A percentile compares a stretch with the other conserved stretches of the same genome.
phyloP scores from a whole-genome alignment of 2,113 vertebrate species.

The Daboia siamensis region DNA sequence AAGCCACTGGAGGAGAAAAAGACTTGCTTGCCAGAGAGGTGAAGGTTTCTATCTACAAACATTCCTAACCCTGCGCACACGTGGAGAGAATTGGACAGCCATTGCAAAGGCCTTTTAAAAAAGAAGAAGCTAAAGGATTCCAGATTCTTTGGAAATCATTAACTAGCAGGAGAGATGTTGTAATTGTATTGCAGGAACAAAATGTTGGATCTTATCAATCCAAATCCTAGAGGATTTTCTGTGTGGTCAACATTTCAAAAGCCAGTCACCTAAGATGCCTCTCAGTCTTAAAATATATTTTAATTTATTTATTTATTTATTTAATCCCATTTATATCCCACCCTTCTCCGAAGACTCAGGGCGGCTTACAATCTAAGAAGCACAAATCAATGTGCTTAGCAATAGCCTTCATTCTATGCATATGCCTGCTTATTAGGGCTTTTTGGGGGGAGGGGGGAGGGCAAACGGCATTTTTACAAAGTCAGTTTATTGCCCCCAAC shows the following conservation, averaged over 20 bases:
- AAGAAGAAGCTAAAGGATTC: constrained; percentile 3
- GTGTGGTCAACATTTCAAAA: background rate
- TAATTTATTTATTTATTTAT: no score
- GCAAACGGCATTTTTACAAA: no score
- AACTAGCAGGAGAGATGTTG: background rate
- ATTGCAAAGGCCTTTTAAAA: background rate
- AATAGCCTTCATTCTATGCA: no score
- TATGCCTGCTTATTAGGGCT: no score
- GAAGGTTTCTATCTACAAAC: background rate
- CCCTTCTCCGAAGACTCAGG: no score
- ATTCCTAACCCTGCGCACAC: background rate
- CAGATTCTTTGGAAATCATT: constrained; percentile 3
- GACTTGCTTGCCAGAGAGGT: background rate
- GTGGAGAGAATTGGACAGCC: background rate
- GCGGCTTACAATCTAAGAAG: no score
- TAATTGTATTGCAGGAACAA: background rate
- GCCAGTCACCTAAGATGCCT: background rate
- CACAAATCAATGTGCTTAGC: no score
- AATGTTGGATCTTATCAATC: background rate
- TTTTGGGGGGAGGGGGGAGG: no score
- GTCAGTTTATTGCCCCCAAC: no score
- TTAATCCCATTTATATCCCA: no score
- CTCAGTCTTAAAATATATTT: background rate
- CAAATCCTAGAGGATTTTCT: background rate
- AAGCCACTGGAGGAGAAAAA: constrained; percentile 50